Evolutionary conservation across 1,140 invertebrate species (phyloP), one percentile per base, ranked within the genome.

Genomic region (Brachionus rubens): DNA sequence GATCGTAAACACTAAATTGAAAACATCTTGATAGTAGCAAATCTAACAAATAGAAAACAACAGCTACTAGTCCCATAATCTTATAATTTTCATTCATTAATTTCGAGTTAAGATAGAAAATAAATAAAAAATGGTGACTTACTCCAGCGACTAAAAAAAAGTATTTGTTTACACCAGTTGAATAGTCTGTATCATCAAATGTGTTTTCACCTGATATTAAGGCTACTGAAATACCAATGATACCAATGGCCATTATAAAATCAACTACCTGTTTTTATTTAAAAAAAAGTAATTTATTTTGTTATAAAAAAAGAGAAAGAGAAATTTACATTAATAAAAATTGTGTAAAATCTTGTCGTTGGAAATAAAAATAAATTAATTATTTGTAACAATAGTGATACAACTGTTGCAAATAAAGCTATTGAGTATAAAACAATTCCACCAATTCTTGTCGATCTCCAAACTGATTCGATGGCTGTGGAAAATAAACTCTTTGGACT

Each of bases 21-120:
- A 43, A 65, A 21, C 33, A 65, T 65, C 59, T 65, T 10, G 59
- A 65, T 40, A 65, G 2, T 1, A 65, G 12, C n/a, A 65, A 43
- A 26, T 65, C 36, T 24, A 65, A 30, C 7, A 65, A 21, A 43
- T 65, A 65, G 43, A 65, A 65, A 19, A 43, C 33, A 14, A 43
- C 36, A 14, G 36, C 59, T 9, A 21, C 24, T 14, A 65, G 1
- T 65, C 59, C 59, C 14, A 65, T 30, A 24, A 65, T 65, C 59
- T 65, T 12, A 24, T 19, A 24, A 24, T 16, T 59, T n/a, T n/a
- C n/a, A n/a, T n/a, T n/a, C n/a, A n/a, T n/a, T n/a, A n/a, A n/a
- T n/a, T n/a, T n/a, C n/a, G n/a, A n/a, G n/a, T n/a, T n/a, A n/a
- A n/a, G n/a, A n/a, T n/a, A n/a, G 12, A 54, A 28, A 16, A 10